Base-by-base conservation (phyloP, 2,888 invertebrate genomes). In the Agelastica alni region DNA sequence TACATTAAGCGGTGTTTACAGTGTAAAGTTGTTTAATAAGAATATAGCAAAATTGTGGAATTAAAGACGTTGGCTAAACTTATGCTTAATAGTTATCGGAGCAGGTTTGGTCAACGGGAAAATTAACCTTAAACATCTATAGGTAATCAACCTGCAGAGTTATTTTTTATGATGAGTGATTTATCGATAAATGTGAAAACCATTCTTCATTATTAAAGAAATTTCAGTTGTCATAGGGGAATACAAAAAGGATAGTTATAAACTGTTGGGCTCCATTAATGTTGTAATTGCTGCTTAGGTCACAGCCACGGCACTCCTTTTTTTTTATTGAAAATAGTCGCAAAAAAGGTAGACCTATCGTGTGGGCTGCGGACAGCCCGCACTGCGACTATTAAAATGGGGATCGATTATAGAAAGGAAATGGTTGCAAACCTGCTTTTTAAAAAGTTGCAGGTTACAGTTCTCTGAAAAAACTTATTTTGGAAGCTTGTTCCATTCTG, bases 31-130 rank as follows among this genome's bases (percentile, higher is more conserved):
- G 52, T 70, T 14, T 13, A 39, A 2, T 34, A 70, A 36, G 58
- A 68, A n/a, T 36, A 26, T 37, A 16, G 26, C 3, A 56, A 63
- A 41, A 65, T 68, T 32, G 1, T 30, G 0, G 51, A 42, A 1
- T 16, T 55, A 5, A 55, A 67, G 22, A 60, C 55, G 1, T 39
- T 69, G 1, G 63, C 68, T 1, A 68, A 71, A 47, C 32, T 69
- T 4, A 61, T 60, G 44, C 37, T 68, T 1, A 70, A 70, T 41
- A 61, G 61, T 1, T 66, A 69, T 52, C 68, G 68, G 67, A 67
- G 67, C 17, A 6, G 45, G 22, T 46, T 52, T 20, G 45, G 30
- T 0, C 52, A 52, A 9, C 20, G 39, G 2, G 39, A 52, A 22
- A 52, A 52, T 6, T 31, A 32, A n/a, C n/a, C 44, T n/a, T 45